Percentiles rank a stretch among this genome's conserved stretches.
Conservation (phyloP, 2,113 vertebrate species). For the Pungitius pungitius region DNA sequence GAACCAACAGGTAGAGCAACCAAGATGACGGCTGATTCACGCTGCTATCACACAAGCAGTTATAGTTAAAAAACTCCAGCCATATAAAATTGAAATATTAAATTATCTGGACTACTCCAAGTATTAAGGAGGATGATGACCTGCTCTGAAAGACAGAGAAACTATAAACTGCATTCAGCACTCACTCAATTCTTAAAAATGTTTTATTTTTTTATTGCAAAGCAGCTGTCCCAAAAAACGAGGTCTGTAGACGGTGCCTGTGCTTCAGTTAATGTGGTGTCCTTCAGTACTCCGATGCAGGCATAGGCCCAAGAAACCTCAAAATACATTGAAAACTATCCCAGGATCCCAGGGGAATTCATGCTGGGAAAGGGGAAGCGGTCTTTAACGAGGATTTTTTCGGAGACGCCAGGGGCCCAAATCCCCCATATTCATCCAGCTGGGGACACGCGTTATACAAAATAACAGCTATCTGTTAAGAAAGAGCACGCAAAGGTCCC, state of each 20-base stretch:
- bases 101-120: slow-evolving; percentile 22
- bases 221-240: not conserved
- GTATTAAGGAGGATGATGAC: slow-evolving; percentile 9
- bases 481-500: not conserved
- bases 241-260: not conserved
- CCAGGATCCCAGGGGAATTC: not conserved
- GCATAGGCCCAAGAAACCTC: not conserved
- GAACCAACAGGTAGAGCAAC: not conserved
- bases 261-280: not conserved
- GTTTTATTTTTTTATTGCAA: not conserved
- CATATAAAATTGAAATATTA: slow-evolving; percentile 46
- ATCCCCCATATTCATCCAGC: not conserved
- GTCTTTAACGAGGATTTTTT: not conserved
- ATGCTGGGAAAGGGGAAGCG: not conserved
- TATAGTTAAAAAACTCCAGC: slow-evolving; percentile 12
- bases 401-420: not conserved
- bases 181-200: too few species aligned
- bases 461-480: slow-evolving; percentile 1
- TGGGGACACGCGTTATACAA: not conserved
- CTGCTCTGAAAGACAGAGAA: not conserved
- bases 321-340: not conserved
- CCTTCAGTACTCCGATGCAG: not conserved
- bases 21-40: slow-evolving; percentile 4
- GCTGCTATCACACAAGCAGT: slow-evolving; percentile 2
- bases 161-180: not conserved